Evolutionary conservation across 1,140 invertebrate species (phyloP), one percentile per base, ranked within the genome.

Genomic region (Coboldia fuscipes): DNA sequence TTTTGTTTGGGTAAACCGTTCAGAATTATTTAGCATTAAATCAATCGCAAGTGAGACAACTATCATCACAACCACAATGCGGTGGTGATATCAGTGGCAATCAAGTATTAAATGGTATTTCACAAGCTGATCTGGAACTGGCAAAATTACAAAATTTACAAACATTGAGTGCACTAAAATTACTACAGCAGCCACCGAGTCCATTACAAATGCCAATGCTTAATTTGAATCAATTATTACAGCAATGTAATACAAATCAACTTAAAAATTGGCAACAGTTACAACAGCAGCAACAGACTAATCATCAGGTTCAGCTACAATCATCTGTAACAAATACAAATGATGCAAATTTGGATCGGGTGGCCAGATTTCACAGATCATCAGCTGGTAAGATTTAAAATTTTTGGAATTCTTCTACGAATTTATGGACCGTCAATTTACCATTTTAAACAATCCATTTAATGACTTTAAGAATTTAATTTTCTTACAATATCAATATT

Each of bases 311-410:
- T 8, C 6, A 15, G 0, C 18, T 15, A 4, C 20, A 35, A 8
- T 7, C 20, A 14, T 27, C 4, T 39, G 21, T 22, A 29, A 18
- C 33, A 12, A 16, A 17, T 15, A 39, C 14, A 10, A 37, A 16
- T 15, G 49, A 52, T 37, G 59, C 63, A 29, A 65, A 67, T 30
- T 60, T 84, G 23, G 80, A 84, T 46, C 63, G 71, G 37, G 74
- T 73, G 13, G 80, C 78, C 0, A 65, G 68, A 42, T 65, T 72
- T 30, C 72, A 84, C 53, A 63, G 76, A 32, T 77, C 66, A 52
- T 74, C 76, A 37, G 79, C 79, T 43, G 61, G 72, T 74, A 51
- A 46, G 49, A 56, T 37, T 34, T 30, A 3, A 22, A n/a, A 15
- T 24, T 36, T 32, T 15, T 24, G n/a, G n/a, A n/a, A n/a, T n/a